These are phyloP conservation scores for Opisthograptis luteolata DNA, from an alignment of 2,888 invertebrate genomes.

Conservation along the genomic window DNA sequence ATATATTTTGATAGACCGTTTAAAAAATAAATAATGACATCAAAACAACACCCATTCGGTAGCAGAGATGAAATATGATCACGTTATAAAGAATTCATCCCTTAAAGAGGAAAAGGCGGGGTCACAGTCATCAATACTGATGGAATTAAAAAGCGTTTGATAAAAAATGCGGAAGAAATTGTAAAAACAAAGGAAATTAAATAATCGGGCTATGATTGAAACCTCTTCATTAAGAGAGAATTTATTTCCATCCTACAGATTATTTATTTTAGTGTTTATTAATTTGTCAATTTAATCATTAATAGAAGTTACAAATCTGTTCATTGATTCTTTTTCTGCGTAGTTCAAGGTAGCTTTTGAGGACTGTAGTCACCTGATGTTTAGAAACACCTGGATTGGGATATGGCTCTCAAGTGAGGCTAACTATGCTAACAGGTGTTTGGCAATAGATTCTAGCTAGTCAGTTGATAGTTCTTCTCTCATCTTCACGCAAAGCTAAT, in stretches of 20 bases:
- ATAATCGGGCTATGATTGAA: constrained; percentile 48
- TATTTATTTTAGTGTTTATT: too few species aligned
- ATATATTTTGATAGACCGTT: background rate
- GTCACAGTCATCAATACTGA: constrained; percentile 51
- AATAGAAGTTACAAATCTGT: too few species aligned
- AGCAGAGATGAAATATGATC: constrained; percentile 64
- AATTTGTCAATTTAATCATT: too few species aligned
- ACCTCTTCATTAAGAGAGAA: constrained; percentile 60
- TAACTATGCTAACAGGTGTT: too few species aligned
- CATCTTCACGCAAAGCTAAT: too few species aligned
- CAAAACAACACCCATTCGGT: constrained; percentile 64
- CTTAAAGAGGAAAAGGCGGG: constrained; percentile 57
- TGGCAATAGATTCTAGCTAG: too few species aligned
- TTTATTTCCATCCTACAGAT: constrained; percentile 42
- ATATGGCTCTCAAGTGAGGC: too few species aligned
- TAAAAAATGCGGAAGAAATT: constrained; percentile 42
- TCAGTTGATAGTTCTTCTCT: too few species aligned
- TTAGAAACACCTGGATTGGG: too few species aligned
- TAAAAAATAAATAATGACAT: constrained; percentile 66
- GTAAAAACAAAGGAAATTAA: constrained; percentile 46
- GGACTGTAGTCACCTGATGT: too few species aligned
- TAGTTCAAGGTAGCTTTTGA: too few species aligned
- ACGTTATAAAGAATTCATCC: constrained; percentile 62
- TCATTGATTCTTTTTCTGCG: too few species aligned
- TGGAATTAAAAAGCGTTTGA: constrained; percentile 47